Evolutionary conservation across 2,797 vertebrate species (phyloP), one percentile per base, ranked within the genome.

Genomic region (Neosilurus mollespiculum): DNA sequence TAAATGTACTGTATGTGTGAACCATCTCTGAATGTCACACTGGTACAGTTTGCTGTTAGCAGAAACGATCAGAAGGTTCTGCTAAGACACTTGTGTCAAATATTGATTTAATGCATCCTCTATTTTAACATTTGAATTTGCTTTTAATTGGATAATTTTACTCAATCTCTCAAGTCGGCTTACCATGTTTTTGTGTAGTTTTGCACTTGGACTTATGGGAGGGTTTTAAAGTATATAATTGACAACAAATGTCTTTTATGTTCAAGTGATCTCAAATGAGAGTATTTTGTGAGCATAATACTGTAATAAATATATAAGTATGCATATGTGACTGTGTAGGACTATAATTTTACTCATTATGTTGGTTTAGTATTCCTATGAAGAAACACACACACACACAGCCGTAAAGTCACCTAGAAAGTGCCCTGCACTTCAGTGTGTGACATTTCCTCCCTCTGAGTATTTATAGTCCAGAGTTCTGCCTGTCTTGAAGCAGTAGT

Each of bases 251-350:
- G 82, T 83, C 83, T 84, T 87, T 82, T 78, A 82, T 86, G 78
- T 87, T 87, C 80, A 86, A 71, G 81, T 84, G 6, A 85, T 18
- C 24, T 30, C 83, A 86, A 69, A 86, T 75, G 82, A 85, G 80
- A 89, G 73, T 83, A 82, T 84, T 54, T 92, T 91, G 84, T 90
- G 83, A 77, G 67, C 87, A 51, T 66, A 80, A 88, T 88, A 78
- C 71, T 87, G 85, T 89, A 93, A 93, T 94, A 94, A 93, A 93
- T 87, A 84, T 87, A 88, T 73, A 65, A 59, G 20, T 49, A 81
- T 76, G 10, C 65, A 79, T 51, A 43, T 37, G 14, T 43, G 58
- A 86, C 61, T 80, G 53, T 56, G 30, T 15, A 56, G 43, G 26
- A 80, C 26, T 58, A 15, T 70, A 6, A 58, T 78, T 72, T 58